phyloP scores from a whole-genome alignment of 2,797 vertebrate genomes.

The Pseudotriccus pelzelni region DNA sequence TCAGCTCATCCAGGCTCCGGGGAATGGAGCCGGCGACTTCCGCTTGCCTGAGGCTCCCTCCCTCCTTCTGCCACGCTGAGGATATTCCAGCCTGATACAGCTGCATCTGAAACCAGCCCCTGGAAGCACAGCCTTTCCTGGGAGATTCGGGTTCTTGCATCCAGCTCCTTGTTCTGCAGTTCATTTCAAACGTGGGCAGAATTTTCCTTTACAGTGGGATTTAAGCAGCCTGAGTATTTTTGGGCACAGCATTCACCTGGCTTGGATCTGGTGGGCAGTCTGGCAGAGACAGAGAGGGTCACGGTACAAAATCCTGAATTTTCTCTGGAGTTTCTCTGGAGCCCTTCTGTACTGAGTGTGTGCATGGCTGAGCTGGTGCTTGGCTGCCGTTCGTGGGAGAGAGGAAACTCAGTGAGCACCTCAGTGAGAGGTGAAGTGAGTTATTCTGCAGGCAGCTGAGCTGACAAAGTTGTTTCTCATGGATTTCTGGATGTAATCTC shows the following conservation, averaged over 20 bases:
- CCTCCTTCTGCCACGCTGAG: not conserved
- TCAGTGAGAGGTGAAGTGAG: not conserved
- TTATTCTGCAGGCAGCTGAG: not conserved
- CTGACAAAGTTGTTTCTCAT: not conserved
- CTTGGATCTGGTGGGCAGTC: not conserved
- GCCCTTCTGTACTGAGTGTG: rapidly evolving
- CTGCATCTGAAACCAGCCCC: not conserved
- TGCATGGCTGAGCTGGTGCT: not conserved
- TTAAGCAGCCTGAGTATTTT: not conserved
- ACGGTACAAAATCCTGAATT: not conserved
- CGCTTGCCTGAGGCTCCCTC: not conserved
- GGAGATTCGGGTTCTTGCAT: not conserved
- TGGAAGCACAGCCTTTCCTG: not conserved
- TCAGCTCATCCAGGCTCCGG: not conserved
- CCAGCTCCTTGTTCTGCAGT: not conserved
- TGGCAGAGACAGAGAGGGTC: not conserved
- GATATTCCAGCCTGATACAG: not conserved
- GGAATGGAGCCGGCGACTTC: rapidly evolving
- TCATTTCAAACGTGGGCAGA: not conserved
- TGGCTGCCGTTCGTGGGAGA: not conserved
- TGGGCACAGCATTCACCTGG: not conserved
- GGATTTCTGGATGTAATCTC: not conserved
- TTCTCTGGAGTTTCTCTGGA: not conserved
- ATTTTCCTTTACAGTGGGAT: not conserved
- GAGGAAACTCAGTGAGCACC: not conserved